phyloP scores from a whole-genome alignment of 2,113 vertebrate genomes.

The Leucoraja erinaceus region DNA sequence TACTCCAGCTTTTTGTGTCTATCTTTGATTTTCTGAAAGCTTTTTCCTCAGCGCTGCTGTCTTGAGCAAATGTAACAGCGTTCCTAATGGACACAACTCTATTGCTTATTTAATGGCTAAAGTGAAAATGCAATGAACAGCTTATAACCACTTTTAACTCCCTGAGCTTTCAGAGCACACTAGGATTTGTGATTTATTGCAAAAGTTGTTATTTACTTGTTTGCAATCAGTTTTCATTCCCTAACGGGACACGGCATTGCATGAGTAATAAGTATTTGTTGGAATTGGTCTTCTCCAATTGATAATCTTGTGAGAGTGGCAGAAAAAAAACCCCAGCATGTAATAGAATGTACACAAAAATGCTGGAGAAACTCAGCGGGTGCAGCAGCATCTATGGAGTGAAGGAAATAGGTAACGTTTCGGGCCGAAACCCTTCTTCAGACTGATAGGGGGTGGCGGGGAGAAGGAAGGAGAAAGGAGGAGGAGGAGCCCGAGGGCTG shows the following conservation, averaged over 20 bases:
- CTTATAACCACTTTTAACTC: background rate
- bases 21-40: background rate
- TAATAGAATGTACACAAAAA: too few relatives aligned
- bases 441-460: too few relatives aligned
- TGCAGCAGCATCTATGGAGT: too few relatives aligned
- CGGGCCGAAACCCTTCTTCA: too few relatives aligned
- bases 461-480: too few relatives aligned
- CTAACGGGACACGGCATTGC: background rate
- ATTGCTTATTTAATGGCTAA: background rate
- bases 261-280: background rate
- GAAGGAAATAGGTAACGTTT: too few relatives aligned
- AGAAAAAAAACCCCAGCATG: background rate
- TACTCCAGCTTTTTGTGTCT: too few relatives aligned
- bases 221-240: background rate
- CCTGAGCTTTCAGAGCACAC: background rate
- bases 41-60: background rate
- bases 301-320: background rate
- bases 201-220: background rate
- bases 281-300: background rate
- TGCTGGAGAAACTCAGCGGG: too few relatives aligned
- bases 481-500: too few relatives aligned
- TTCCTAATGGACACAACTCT: background rate
- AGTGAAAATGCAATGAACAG: background rate
- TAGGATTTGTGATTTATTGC: background rate
- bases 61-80: background rate